Percentiles rank a stretch among this genome's conserved stretches.
phyloP scores from a whole-genome alignment of 2,113 vertebrate species.

The Tachysurus fulvidraco region DNA sequence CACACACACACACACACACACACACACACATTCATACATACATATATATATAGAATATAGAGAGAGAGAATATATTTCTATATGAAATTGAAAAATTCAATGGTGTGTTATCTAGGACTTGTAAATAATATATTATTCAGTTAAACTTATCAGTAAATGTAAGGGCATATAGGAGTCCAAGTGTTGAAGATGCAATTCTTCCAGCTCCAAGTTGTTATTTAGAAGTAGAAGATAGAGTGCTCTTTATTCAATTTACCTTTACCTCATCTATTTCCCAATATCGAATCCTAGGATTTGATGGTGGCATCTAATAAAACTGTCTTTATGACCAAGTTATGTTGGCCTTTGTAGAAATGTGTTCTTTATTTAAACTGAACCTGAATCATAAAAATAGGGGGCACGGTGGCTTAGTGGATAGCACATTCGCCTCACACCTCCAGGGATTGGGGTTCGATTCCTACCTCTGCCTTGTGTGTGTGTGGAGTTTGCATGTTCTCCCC shows the following conservation, averaged over 20 bases:
- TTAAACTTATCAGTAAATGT: slow-evolving; percentile 57
- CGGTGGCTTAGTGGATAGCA: too few relatives aligned
- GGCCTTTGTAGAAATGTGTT: slow-evolving; percentile 1
- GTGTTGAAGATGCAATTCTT: slow-evolving; percentile 59
- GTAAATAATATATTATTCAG: slow-evolving; percentile 75
- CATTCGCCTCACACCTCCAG: too few relatives aligned
- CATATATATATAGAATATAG: background rate
- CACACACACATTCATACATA: slow-evolving; percentile 65
- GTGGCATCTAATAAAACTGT: slow-evolving; percentile 63
- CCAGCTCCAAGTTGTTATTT: slow-evolving; percentile 53
- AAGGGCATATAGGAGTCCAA: slow-evolving; percentile 58
- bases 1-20: slow-evolving; percentile 62
- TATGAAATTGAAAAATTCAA: slow-evolving; percentile 62
- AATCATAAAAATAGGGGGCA: too few relatives aligned
- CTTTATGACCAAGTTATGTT: slow-evolving; percentile 50
- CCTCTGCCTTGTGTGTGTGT: too few relatives aligned
- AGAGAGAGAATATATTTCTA: slow-evolving; percentile 64
- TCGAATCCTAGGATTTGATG: slow-evolving; percentile 52
- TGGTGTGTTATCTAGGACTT: slow-evolving; percentile 63
- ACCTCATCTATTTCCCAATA: slow-evolving; percentile 59
- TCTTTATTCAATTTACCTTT: slow-evolving; percentile 56
- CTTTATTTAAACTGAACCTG: background rate
- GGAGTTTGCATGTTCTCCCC: too few relatives aligned
- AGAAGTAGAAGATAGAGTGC: slow-evolving; percentile 47
- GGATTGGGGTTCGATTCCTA: too few relatives aligned